Evolutionary conservation across 2,888 invertebrate genomes (phyloP), one percentile per base, ranked within the genome.

Genomic region (Clitarchus hookeri): DNA sequence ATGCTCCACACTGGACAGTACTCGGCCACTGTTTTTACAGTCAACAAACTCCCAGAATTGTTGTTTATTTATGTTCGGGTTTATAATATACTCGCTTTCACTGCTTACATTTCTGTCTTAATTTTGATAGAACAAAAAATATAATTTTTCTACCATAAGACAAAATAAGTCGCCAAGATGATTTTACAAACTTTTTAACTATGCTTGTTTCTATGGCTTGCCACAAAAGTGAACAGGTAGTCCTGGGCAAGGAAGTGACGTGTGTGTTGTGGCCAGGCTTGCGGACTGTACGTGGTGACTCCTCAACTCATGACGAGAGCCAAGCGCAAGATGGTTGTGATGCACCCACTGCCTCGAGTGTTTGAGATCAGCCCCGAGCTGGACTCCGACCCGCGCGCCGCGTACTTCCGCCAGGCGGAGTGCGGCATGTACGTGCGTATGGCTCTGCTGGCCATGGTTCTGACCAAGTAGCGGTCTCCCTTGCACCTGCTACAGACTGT

Each of bases 391-490:
- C 98, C 98, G 0, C 93, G 99, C 84, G 99, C 99, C 0, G 99
- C 99, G 0, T 99, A 99, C 92, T 99, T 99, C 94, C 94, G 99
- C 27, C 99, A 99, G 92, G 98, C 98, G 0, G 98, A 99, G 91
- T 97, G 97, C 90, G 99, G 99, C 88, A 97, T 99, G 96, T 99
- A 97, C 90, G 97, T 99, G 26, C 94, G 99, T 85, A 99, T 99
- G 99, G 99, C 99, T 0, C 92, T 99, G 2, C 93, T 99, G 26
- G 96, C 98, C 0, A 96, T 98, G 95, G 96, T 98, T 3, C 93
- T 98, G 23, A 97, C 97, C 83, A 90, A 90, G 84, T 65, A 65
- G 65, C 23, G 8, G n/a, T 16, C 0, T 65, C 16, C 65, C 23
- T 19, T 23, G 65, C 65, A 13, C 48, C 48, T 48, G 2, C 48